Base-by-base conservation (phyloP, 2,113 vertebrate genomes). In the Leucopsar rothschildi region DNA sequence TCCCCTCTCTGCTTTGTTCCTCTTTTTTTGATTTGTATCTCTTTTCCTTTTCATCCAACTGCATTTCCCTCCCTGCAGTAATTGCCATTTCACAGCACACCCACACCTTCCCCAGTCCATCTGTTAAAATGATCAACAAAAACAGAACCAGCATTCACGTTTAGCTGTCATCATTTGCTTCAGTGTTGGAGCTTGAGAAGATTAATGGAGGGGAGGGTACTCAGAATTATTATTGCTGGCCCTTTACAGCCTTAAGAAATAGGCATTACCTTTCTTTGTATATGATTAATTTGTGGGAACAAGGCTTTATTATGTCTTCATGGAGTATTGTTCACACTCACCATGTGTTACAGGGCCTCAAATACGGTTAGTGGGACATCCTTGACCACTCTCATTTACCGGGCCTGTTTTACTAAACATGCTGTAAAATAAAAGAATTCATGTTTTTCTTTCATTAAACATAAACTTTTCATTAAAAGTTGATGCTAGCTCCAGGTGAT, bases 51-150 rank as follows among this genome's bases (percentile, higher is more conserved):
- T 82, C 84, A 79, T 92, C 86, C 66, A 68, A 70, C 63, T 80
- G 29, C 79, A 63, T 90, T 96, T 97, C 64, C 63, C 82, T 94
- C 85, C 47, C 39, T 95, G 82, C 90, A 88, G 68, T 88, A 96
- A 92, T 91, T 95, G 93, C 90, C 92, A 86, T 94, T 94, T 96
- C 93, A 78, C 92, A 88, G 87, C 79, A 94, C 94, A 95, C 94
- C 93, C 95, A 96, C 95, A 94, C 84, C 87, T 96, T 97, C 94
- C 63, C 82, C 79, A 88, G 87, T 91, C 96, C 94, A 93, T 96
- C 96, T 96, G 93, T 90, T 95, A 70, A 90, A 94, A 88, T 71
- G 59, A 90, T 96, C 95, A 95, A 93, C 94, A 93, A 88, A 95
- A 90, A 12, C 92, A 60, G 90, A 95, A 50, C 82, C 39, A 82